These are phyloP conservation scores for Catharus minimus DNA, from an alignment of 2,113 vertebrate genomes.

Conservation along the genomic window DNA sequence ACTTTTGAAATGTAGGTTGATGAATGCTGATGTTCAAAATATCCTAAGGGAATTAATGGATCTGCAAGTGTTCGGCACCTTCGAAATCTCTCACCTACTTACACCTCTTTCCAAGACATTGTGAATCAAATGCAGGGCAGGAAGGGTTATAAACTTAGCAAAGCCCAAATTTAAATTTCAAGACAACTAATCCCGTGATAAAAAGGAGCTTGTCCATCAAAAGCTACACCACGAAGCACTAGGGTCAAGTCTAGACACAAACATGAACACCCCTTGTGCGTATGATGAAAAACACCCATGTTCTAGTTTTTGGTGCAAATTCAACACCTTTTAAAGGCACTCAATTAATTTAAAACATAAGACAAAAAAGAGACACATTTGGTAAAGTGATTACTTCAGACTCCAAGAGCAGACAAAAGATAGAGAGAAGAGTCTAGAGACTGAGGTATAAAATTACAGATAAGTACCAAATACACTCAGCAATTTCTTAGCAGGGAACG, in stretches of 20 bases:
- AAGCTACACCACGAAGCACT: not conserved
- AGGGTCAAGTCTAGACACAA: not conserved
- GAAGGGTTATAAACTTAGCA: not conserved
- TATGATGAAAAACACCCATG: fast-evolving
- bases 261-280: not conserved
- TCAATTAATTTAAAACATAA: not conserved
- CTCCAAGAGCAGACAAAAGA: not conserved
- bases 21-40: not conserved
- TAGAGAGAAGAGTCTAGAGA: conserved; percentile 4
- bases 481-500: conserved; percentile 18
- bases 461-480: conserved; percentile 42
- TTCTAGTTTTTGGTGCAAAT: not conserved
- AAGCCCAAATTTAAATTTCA: not conserved
- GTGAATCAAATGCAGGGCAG: not conserved
- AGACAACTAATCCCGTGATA: not conserved
- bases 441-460: conserved; percentile 36
- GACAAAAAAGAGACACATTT: not conserved
- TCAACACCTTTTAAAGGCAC: not conserved
- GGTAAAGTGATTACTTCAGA: conserved; percentile 9
- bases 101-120: not conserved
- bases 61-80: not conserved
- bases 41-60: not conserved
- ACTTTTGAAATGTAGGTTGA: not conserved
- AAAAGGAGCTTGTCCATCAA: not conserved
- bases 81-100: not conserved